phyloP scores from a whole-genome alignment of 2,888 invertebrate species.

The Mesopsocus fuscifrons region DNA sequence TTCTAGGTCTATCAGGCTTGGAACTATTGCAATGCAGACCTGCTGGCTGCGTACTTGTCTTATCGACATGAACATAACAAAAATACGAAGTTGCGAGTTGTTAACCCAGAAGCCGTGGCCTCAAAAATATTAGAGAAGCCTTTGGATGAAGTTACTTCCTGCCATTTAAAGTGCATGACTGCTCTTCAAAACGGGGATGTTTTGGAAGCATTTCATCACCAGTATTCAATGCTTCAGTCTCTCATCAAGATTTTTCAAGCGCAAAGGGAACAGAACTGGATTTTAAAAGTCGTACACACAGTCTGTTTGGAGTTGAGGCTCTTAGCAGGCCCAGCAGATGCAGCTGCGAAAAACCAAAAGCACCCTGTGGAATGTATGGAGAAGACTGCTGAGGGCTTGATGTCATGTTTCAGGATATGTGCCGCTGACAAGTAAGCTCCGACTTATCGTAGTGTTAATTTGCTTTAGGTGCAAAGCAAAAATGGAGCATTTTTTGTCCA shows the following conservation, averaged over 20 bases:
- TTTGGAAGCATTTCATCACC: slow-evolving; percentile 50
- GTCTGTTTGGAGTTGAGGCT: slow-evolving; percentile 75
- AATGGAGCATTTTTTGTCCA: too few relatives aligned
- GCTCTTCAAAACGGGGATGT: slow-evolving; percentile 29
- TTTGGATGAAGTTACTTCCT: slow-evolving; percentile 51
- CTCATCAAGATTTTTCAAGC: slow-evolving; percentile 67
- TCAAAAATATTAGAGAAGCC: slow-evolving; percentile 50
- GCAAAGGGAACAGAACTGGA: slow-evolving; percentile 93
- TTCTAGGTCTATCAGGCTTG: not conserved
- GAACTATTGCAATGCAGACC: not conserved
- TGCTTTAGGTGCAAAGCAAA: not conserved
- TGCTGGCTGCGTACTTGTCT: slow-evolving; percentile 26
- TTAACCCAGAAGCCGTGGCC: slow-evolving; percentile 48
- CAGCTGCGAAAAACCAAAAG: slow-evolving; percentile 26
- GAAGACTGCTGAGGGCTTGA: slow-evolving; percentile 82
- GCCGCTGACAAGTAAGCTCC: slow-evolving; percentile 63
- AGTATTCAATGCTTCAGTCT: slow-evolving; percentile 54
- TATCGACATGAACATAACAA: slow-evolving; percentile 51
- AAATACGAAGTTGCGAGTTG: slow-evolving; percentile 46
- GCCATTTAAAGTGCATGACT: slow-evolving; percentile 41
- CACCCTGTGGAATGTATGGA: slow-evolving; percentile 47
- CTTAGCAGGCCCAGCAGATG: slow-evolving; percentile 65
- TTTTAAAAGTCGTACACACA: slow-evolving; percentile 79
- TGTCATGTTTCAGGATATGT: slow-evolving; percentile 87
- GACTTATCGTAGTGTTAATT: not conserved